Evolutionary conservation across 2,797 vertebrate genomes (phyloP).

Genomic region (Nannoperca australis): DNA sequence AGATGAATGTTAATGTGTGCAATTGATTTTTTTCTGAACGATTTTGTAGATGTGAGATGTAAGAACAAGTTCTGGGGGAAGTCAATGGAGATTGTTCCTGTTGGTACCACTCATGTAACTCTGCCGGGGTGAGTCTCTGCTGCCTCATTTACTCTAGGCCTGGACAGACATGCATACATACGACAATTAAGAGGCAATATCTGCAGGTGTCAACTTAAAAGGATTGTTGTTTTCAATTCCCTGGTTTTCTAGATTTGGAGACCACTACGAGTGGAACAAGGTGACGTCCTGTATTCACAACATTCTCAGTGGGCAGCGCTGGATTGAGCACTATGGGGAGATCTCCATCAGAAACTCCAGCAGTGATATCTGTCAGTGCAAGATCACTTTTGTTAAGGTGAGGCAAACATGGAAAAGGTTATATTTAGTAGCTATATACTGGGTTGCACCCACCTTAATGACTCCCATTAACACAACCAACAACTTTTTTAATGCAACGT

Average conservation of each 20-base stretch:
- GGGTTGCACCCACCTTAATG: not conserved
- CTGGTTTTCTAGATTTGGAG: conserved; percentile 85
- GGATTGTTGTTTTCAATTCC: not conserved
- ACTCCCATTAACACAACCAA: not conserved
- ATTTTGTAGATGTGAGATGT: conserved; percentile 92
- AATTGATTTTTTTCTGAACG: conserved; percentile 9
- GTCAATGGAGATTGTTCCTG: conserved; percentile 98
- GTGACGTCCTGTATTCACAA: conserved; percentile 99
- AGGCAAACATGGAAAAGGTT: conserved; percentile 10
- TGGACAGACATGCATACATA: not conserved
- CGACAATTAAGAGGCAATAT: not conserved
- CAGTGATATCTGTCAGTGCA: conserved; percentile 92
- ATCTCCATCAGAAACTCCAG: conserved; percentile 93
- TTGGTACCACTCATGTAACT: conserved; percentile 93
- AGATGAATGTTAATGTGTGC: conserved; percentile 25
- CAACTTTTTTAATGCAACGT: not conserved
- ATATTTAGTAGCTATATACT: not conserved
- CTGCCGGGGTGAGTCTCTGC: conserved; percentile 89
- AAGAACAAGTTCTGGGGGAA: conserved; percentile 99
- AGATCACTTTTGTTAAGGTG: conserved; percentile 97
- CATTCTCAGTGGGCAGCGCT: conserved; percentile 96
- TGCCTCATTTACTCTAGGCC: conserved; percentile 15
- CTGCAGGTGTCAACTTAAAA: not conserved
- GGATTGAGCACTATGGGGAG: conserved; percentile 99
- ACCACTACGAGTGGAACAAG: conserved; percentile 99